A percentile compares a stretch with the other conserved stretches of the same genome.
These are phyloP conservation scores for Glandiceps talaboti DNA, from an alignment of 53 echinoderm and acorn worm species.

Conservation along the genomic window DNA sequence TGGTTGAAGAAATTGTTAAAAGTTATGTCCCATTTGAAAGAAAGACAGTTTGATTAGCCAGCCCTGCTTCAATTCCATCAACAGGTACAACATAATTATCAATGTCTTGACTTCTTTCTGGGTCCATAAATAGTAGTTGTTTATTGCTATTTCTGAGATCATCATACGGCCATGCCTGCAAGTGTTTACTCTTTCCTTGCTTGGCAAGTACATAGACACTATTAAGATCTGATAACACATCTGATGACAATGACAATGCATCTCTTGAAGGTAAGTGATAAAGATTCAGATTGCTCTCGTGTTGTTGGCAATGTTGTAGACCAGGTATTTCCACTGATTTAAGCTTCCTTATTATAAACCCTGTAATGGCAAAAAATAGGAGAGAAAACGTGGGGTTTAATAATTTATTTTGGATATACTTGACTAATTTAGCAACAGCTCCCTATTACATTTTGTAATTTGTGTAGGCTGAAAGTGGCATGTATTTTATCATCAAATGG, in stretches of 20 bases:
- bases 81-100: slow-evolving; percentile 30
- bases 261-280: background rate
- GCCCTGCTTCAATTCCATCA: slow-evolving; percentile 43
- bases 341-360: no score
- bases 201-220: slow-evolving; percentile 47
- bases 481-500: no score
- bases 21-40: no score
- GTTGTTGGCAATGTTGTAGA: background rate
- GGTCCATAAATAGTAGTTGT: slow-evolving; percentile 30
- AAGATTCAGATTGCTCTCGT: background rate
- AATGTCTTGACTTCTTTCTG: slow-evolving; percentile 15
- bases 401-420: no score
- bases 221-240: no score
- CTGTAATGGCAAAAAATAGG: no score
- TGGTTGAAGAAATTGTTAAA: no score
- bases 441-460: no score
- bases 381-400: no score
- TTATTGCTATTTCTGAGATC: slow-evolving; percentile 50
- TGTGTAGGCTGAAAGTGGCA: no score
- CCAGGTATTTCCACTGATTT: no score
- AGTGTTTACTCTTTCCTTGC: slow-evolving; percentile 70
- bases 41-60: slow-evolving; percentile 29
- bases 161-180: slow-evolving; percentile 38
- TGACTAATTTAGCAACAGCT: no score
- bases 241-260: background rate